A percentile compares a stretch with the other conserved stretches of the same genome.
phyloP scores from a whole-genome alignment of 2,113 vertebrate species.

The Tetraodon nigroviridis region DNA sequence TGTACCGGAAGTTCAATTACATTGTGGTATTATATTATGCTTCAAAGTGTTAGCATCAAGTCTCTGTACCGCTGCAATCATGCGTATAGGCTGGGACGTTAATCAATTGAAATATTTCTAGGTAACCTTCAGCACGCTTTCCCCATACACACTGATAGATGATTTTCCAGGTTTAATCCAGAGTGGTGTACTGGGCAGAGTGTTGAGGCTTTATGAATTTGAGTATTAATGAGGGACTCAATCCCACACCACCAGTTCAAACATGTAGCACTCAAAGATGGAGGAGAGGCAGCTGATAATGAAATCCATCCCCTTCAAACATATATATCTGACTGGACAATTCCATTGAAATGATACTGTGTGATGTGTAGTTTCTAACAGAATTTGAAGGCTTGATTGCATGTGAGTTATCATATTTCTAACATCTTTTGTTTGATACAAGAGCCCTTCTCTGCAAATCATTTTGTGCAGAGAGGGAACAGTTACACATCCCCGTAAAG shows the following conservation, averaged over 20 bases:
- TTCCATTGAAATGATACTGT: slow-evolving; percentile 9
- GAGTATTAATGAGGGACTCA: slow-evolving; percentile 58
- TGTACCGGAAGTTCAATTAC: slow-evolving; percentile 32
- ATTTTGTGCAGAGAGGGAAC: slow-evolving; percentile 37
- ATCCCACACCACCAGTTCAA: slow-evolving; percentile 37
- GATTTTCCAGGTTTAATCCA: slow-evolving; percentile 46
- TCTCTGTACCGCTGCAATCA: too few species aligned
- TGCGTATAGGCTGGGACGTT: slow-evolving; percentile 22
- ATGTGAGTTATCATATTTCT: slow-evolving; percentile 5
- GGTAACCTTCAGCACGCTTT: slow-evolving; percentile 30
- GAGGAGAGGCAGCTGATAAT: slow-evolving; percentile 29
- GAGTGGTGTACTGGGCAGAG: slow-evolving; percentile 22
- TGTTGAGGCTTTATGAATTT: slow-evolving; percentile 20
- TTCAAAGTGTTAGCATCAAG: slow-evolving; percentile 34
- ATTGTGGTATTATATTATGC: slow-evolving; percentile 26
- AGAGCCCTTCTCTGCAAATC: slow-evolving; percentile 29
- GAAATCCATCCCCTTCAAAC: slow-evolving; percentile 23
- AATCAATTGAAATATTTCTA: slow-evolving; percentile 56
- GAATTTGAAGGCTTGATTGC: background rate
- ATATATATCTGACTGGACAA: background rate
- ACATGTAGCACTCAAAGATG: slow-evolving; percentile 17
- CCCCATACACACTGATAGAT: slow-evolving; percentile 40
- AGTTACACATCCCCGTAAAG: slow-evolving; percentile 44
- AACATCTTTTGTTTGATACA: slow-evolving; percentile 44
- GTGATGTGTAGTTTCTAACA: background rate